Percentiles rank a stretch among this genome's conserved stretches.
Evolutionary conservation across 2,113 vertebrate genomes (phyloP).

Genomic region (Pyxicephalus adspersus): DNA sequence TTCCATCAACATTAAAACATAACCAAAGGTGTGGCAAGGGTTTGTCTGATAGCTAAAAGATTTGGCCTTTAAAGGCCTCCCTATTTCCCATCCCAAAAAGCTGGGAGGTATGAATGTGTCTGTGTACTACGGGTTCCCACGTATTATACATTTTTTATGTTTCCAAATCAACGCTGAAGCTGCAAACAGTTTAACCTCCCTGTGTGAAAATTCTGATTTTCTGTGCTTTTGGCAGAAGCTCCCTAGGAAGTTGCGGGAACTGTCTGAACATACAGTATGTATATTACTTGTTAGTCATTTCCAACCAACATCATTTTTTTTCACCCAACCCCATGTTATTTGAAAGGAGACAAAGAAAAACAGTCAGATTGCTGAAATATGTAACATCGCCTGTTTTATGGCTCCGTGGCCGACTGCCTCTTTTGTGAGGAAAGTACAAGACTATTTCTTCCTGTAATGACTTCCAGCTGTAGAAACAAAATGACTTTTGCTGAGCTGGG

Average conservation of each 20-base stretch:
- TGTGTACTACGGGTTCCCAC: too few relatives aligned
- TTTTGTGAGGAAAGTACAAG: constrained; percentile 48
- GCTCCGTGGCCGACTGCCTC: constrained; percentile 50
- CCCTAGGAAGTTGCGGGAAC: background rate
- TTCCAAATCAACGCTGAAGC: too few relatives aligned
- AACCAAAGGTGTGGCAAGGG: too few relatives aligned
- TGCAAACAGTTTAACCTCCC: background rate
- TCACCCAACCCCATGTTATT: constrained; percentile 1
- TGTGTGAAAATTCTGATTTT: background rate
- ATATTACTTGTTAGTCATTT: background rate
- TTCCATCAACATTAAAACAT: too few relatives aligned
- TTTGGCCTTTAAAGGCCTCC: too few relatives aligned
- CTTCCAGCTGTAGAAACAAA: constrained; percentile 69
- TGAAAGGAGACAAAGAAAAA: constrained; percentile 49
- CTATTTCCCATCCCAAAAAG: background rate
- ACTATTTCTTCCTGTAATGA: constrained; percentile 59
- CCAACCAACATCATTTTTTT: constrained; percentile 2
- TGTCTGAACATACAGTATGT: background rate
- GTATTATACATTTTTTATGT: too few relatives aligned
- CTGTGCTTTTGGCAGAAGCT: background rate
- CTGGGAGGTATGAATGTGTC: background rate
- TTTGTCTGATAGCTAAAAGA: too few relatives aligned
- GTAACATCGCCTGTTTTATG: constrained; percentile 39
- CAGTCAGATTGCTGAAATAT: constrained; percentile 40
- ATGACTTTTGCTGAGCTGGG: constrained; percentile 51